Base-by-base conservation (phyloP, 2,888 invertebrate species). In the Hoplodrina ambigua region DNA sequence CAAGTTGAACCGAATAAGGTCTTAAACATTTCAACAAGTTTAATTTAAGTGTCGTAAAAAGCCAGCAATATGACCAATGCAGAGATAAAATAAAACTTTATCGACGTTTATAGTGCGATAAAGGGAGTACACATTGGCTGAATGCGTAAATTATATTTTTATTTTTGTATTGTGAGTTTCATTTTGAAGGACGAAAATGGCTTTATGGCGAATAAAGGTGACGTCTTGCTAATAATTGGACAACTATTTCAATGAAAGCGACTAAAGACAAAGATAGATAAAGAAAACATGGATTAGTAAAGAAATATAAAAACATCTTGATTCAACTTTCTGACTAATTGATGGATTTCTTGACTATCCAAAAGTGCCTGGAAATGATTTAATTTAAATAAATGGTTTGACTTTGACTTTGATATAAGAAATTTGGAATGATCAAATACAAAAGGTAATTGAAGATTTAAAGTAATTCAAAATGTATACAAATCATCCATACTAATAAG, bases 81-180 rank as follows among this genome's bases (percentile, higher is more conserved):
- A 62, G 52, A 70, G 70, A 82, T 85, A 81, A 82, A 80, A 85
- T 86, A 86, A 87, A 86, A 86, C 75, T 86, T 87, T 86, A 87
- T 86, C 71, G 81, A 71, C 67, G 50, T 74, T 75, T 71, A 79
- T 78, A 66, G 58, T 62, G 59, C 57, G 56, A 69, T 80, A 75
- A 80, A 72, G 60, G 19, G n/a, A 62, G 7, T 59, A 65, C 55
- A 74, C 58, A 80, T 59, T 65, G 6, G n/a, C n/a, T 41, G 50
- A 53, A 33, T 13, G 37, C 1, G 46, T 11, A 57, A 30, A n/a
- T 63, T 69, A 53, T 69, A 41, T 25, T 61, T 53, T 63, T 50
- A n/a, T 52, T 44, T 56, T 57, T 46, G n/a, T 25, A 11, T 56
- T 65, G 41, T 19, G 57, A 70, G 55, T 53, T 56, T 13, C 49